phyloP scores from a whole-genome alignment of 2,113 vertebrate genomes.

The Struthidea cinerea region DNA sequence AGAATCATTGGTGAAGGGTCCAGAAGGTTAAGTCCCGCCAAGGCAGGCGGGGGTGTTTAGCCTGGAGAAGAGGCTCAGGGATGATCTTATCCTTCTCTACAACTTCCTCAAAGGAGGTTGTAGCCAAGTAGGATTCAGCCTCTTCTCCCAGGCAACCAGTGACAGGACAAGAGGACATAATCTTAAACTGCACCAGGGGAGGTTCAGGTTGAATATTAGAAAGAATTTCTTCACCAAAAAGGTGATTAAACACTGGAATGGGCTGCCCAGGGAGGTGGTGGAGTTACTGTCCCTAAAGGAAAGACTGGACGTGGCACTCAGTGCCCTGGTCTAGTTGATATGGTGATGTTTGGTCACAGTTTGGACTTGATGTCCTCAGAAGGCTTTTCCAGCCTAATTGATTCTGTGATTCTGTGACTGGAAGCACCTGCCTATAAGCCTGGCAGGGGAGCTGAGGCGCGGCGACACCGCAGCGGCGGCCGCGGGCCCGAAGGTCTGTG shows the following conservation, averaged over 20 bases:
- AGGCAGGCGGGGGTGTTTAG: neutral
- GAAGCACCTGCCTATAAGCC: accelerated
- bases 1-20: too few relatives aligned
- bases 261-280: neutral
- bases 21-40: neutral
- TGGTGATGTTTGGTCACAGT: neutral
- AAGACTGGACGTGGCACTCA: too few relatives aligned
- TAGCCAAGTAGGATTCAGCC: neutral
- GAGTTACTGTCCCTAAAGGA: neutral
- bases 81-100: neutral
- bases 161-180: neutral
- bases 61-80: neutral
- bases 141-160: neutral
- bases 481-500: accelerated
- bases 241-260: neutral
- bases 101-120: neutral
- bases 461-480: accelerated
- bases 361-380: too few relatives aligned
- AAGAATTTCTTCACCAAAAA: neutral
- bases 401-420: neutral
- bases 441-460: neutral
- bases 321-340: neutral
- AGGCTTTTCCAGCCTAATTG: neutral
- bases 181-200: neutral
- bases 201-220: too few relatives aligned